These are phyloP conservation scores for Orthonychiurus folsomi DNA, from an alignment of 2,888 invertebrate genomes.

Conservation along the genomic window DNA sequence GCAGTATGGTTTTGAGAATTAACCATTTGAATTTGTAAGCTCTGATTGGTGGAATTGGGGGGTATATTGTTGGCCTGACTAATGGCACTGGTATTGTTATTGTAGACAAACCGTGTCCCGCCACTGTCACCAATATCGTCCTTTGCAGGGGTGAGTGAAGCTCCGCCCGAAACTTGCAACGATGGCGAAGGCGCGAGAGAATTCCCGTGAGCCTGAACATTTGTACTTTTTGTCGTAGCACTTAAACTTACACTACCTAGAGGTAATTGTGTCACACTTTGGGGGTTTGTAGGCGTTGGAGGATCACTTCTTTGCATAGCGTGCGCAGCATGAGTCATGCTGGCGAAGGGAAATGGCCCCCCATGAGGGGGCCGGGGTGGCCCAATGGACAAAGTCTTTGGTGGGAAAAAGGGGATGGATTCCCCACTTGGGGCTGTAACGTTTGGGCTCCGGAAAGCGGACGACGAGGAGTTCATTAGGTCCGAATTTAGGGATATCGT, in stretches of 20 bases:
- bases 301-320: constrained; percentile 67
- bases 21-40: constrained; percentile 38
- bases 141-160: neutral
- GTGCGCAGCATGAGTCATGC: constrained; percentile 77
- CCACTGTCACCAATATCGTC: neutral
- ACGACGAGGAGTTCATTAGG: constrained; percentile 24
- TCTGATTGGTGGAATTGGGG: constrained; percentile 28
- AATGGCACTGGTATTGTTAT: constrained; percentile 13
- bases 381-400: constrained; percentile 45
- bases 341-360: constrained; percentile 73
- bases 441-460: constrained; percentile 56
- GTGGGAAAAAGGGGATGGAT: constrained; percentile 35
- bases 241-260: neutral
- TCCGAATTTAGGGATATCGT: no score
- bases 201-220: constrained; percentile 13
- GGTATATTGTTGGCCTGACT: constrained; percentile 8
- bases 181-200: neutral
- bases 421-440: constrained; percentile 60
- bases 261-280: neutral
- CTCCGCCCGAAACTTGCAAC: neutral
- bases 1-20: constrained; percentile 16
- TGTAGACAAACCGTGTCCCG: constrained; percentile 7
- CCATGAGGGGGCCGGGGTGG: constrained; percentile 48
- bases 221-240: constrained; percentile 35
- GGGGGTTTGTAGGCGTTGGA: neutral